Evolutionary conservation across 2,797 vertebrate genomes (phyloP).

Genomic region (Pipistrellus kuhlii): DNA sequence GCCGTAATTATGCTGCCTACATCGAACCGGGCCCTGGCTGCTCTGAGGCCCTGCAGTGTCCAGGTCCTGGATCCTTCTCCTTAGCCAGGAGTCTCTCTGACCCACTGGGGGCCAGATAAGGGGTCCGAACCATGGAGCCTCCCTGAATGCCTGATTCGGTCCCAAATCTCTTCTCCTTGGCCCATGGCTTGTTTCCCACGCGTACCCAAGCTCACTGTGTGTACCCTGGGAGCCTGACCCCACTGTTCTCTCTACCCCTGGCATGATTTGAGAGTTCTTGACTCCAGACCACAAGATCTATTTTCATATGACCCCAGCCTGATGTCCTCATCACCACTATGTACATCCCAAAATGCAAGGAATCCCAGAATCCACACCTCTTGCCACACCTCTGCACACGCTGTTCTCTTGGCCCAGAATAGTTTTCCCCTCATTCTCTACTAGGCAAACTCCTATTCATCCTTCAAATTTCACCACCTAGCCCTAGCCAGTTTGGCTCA

Average conservation of each 20-base stretch:
- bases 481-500: too few species aligned
- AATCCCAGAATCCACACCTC: background rate
- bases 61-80: background rate
- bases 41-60: background rate
- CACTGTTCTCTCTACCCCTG: background rate
- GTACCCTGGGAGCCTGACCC: background rate
- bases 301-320: background rate
- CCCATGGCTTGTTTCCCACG: background rate
- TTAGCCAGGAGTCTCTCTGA: background rate
- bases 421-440: background rate
- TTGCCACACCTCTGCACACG: background rate
- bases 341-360: background rate
- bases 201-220: background rate
- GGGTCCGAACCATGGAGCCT: background rate
- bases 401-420: background rate
- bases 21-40: background rate
- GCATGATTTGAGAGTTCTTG: background rate
- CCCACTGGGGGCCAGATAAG: background rate
- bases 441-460: background rate
- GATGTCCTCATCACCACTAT: background rate
- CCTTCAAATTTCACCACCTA: background rate
- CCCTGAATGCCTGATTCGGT: background rate
- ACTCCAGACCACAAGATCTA: background rate
- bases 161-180: constrained; percentile 3
- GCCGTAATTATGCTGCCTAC: background rate